Base-by-base conservation (phyloP, 2,797 vertebrate species). In the Falco cherrug region DNA sequence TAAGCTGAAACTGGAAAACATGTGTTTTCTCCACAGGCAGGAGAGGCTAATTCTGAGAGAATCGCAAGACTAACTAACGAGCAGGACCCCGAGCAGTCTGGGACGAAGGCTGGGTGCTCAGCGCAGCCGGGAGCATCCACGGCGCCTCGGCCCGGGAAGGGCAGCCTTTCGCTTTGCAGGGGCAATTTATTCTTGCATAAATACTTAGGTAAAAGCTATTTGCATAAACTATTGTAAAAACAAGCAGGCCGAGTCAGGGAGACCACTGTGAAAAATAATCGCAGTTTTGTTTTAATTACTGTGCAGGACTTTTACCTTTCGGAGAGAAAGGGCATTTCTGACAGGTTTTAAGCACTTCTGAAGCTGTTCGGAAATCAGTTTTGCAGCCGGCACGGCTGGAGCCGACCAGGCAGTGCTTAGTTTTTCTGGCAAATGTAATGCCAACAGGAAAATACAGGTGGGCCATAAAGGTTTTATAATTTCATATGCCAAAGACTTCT, bases 61-160 rank as follows among this genome's bases (percentile, higher is more conserved):
- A 1, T 6, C n/a, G 26, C 33, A 15, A 25, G 41, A 3, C 8
- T 6, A 7, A n/a, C 0, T 5, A 18, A 26, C 1, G 1, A 22
- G 71, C 22, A 33, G 53, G 93, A 8, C 13, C 28, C 3, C 6
- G n/a, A 39, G 76, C 54, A 10, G 47, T 2, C 43, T 57, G 4
- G 13, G 70, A 9, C 6, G 10, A 24, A 28, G 2, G 2, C 68
- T 13, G 61, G 24, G 24, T 3, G 31, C 59, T 13, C 33, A 13
- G 84, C 29, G 8, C n/a, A 74, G 80, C 47, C 0, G 0, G n/a
- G 11, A 84, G 31, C 70, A 56, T 13, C 50, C 10, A 3, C 67
- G 24, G 54, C 3, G 92, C 28, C 16, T 10, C 2, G 1, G 33
- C 17, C 33, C 0, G 3, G 65, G 9, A 29, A 51, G 10, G 33